A percentile compares a stretch with the other conserved stretches of the same genome.
phyloP scores from a whole-genome alignment of 2,113 vertebrate genomes.

The Brienomyrus brachyistius region DNA sequence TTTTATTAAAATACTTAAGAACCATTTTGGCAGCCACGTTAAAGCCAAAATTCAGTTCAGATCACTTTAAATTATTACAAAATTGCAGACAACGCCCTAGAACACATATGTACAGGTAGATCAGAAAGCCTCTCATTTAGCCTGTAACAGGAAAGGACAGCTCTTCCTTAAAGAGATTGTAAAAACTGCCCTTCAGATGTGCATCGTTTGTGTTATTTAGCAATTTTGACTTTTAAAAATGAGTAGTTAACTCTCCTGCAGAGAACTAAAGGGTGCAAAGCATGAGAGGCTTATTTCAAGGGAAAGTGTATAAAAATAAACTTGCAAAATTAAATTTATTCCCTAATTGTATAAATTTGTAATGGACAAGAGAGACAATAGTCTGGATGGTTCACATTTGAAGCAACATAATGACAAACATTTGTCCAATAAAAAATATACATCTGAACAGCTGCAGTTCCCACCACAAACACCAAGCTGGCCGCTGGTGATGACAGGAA shows the following conservation, averaged over 20 bases:
- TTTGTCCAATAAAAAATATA: background rate
- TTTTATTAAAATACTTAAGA: constrained; percentile 10
- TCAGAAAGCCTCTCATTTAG: background rate
- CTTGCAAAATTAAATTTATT: background rate
- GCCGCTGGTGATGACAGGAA: background rate
- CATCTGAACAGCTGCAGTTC: background rate
- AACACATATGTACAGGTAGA: background rate
- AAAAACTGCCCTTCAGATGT: background rate
- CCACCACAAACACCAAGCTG: background rate
- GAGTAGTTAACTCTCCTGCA: background rate
- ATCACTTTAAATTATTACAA: background rate
- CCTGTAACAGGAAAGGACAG: background rate
- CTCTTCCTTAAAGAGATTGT: background rate
- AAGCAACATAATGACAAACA: constrained; percentile 6
- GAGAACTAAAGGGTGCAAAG: background rate
- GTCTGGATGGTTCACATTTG: background rate
- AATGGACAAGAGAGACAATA: background rate
- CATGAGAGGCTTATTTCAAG: background rate
- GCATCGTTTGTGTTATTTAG: background rate
- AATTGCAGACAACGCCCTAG: background rate
- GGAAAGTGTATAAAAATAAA: constrained; percentile 5
- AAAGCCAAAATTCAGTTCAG: background rate
- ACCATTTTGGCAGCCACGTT: no score
- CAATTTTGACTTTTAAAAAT: background rate
- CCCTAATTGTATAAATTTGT: background rate